Evolutionary conservation across 1,140 invertebrate genomes (phyloP), one percentile per base, ranked within the genome.

Genomic region (Dendrolimus kikuchii): DNA sequence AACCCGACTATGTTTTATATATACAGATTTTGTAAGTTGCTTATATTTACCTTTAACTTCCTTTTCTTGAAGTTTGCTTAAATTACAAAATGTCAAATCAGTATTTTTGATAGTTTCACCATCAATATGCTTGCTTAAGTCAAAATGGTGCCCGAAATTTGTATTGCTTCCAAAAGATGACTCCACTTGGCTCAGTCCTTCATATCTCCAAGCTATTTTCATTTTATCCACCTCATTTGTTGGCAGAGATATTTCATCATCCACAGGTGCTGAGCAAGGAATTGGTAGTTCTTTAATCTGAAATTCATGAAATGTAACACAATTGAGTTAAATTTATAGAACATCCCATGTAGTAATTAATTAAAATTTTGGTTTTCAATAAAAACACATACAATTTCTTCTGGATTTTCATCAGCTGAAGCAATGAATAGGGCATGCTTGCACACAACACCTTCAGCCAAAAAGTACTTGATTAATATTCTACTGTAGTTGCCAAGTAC

Each of bases 161-260:
- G 76, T 66, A 52, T 70, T 81, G 44, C 59, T 68, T 5, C 80
- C 83, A 73, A 88, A 78, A 6, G 81, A 84, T 38, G 92, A 91
- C 64, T 94, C 90, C 2, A 93, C 87, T 64, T 90, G 69, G 41
- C 90, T 91, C 66, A 95, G 88, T 61, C 93, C 91, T 69, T 94
- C 92, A 81, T 96, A 96, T 49, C 95, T 89, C 93, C 95, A 96
- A 5, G 95, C 95, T 77, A 96, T 96, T 71, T 93, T 92, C 91
- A 96, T 92, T 60, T 92, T 89, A 48, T 92, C 89, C 53, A 63
- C 42, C 40, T 51, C 52, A 23, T 8, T 38, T 10, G 44, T 39
- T 23, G 41, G 8, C 7, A 49, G 4, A 23, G 63, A 62, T 10
- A 66, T 45, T 9, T 81, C 77, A 50, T 79, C 74, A 52, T 76